Base-by-base conservation (phyloP, 2,113 vertebrate genomes). In the Urocitellus parryii region DNA sequence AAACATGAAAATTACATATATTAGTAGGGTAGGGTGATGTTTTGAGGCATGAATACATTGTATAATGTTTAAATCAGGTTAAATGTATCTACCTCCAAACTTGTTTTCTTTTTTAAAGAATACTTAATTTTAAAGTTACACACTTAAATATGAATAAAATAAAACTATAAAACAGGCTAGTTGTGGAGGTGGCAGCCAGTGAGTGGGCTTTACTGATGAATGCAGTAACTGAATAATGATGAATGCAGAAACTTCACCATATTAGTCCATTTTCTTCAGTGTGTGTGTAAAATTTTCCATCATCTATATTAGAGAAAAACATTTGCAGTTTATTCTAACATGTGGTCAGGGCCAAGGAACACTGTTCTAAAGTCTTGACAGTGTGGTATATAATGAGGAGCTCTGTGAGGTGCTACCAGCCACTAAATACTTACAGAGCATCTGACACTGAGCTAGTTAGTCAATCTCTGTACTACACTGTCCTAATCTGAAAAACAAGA, bases 61-160 rank as follows among this genome's bases (percentile, higher is more conserved):
- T 32, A 22, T 16, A 34, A 51, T 79, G 16, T 53, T 81, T 61
- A 81, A 81, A 39, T 24, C 77, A 67, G 29, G 65, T 32, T 67
- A 32, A 67, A 32, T 32, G 29, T 13, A 79, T 79, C 48, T 39
- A 82, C 9, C 24, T 39, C 24, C 4, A 82, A 84, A 70, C 84
- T 42, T 16, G 32, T 39, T 88, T 65, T 48, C 24, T 83, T n/a
- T 7, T 68, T 74, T 72, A 22, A 29, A 78, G 48, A 51, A 27
- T 73, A 13, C 39, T 89, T 76, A 63, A 16, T 72, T 91, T 92
- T 39, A 89, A 97, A 73, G 74, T 81, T 27, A 51, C 2, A 58
- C 53, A 73, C 25, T 81, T 76, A 86, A 89, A 34, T 86, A 90
- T 79, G 61, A 94, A 87, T 90, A 61, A 92, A 95, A 88, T 22